These are phyloP conservation scores for Dexiosoma caninum DNA, from an alignment of 2,888 invertebrate species.

Conservation along the genomic window DNA sequence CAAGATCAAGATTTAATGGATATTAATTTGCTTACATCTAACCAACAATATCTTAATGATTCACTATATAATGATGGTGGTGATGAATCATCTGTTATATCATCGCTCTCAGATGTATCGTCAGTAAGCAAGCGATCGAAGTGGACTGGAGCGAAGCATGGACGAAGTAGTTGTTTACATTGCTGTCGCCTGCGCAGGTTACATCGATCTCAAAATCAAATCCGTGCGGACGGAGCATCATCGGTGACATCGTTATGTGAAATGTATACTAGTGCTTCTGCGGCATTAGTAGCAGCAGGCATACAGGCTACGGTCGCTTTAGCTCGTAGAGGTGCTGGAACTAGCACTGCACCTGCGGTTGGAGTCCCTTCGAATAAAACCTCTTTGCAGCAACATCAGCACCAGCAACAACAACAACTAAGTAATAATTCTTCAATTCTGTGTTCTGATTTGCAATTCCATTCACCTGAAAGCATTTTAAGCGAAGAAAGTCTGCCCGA, in stretches of 20 bases:
- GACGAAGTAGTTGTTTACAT: conserved; percentile 74
- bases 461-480: conserved; percentile 77
- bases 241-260: conserved; percentile 66
- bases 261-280: conserved; percentile 68
- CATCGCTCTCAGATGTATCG: conserved; percentile 78
- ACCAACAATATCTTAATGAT: conserved; percentile 75
- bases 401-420: conserved; percentile 60
- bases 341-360: neutral
- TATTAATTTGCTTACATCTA: conserved; percentile 72
- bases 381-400: conserved; percentile 48
- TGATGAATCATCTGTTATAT: conserved; percentile 76
- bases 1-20: conserved; percentile 76
- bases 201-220: conserved; percentile 65
- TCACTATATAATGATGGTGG: conserved; percentile 75
- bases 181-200: conserved; percentile 74
- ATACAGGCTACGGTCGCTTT: conserved; percentile 66
- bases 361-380: conserved; percentile 24
- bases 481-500: conserved; percentile 77
- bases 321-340: conserved; percentile 55
- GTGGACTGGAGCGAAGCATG: conserved; percentile 74
- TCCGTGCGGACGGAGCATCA: conserved; percentile 63
- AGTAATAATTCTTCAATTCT: conserved; percentile 70
- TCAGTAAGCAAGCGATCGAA: conserved; percentile 76
- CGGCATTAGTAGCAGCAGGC: conserved; percentile 68
- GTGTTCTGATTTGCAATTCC: conserved; percentile 74